Evolutionary conservation across 2,888 invertebrate species (phyloP).

Genomic region (Atethmia centrago): DNA sequence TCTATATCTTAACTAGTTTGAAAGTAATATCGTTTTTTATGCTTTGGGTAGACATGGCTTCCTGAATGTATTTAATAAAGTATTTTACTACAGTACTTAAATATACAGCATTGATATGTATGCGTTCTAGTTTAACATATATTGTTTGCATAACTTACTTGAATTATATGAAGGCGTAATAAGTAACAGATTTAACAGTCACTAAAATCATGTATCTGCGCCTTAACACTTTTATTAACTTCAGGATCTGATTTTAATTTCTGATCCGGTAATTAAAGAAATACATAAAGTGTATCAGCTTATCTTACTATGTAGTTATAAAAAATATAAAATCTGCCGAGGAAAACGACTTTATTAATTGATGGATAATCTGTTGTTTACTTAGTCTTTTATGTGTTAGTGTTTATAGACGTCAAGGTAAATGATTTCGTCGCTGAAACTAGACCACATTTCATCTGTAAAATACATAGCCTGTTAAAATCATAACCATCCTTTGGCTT

Average conservation of each 20-base stretch:
- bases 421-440: neutral
- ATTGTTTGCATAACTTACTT: too few species aligned
- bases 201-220: too few species aligned
- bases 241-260: constrained; percentile 41
- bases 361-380: constrained; percentile 38
- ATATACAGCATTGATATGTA: too few species aligned
- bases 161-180: too few species aligned
- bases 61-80: too few species aligned
- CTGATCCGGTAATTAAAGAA: constrained; percentile 56
- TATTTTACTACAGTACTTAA: too few species aligned
- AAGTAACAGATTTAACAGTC: too few species aligned
- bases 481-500: neutral
- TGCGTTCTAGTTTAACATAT: too few species aligned
- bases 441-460: neutral
- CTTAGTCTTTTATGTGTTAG: constrained; percentile 18
- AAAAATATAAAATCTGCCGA: constrained; percentile 37
- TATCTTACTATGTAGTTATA: constrained; percentile 42
- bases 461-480: neutral
- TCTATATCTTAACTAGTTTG: too few species aligned
- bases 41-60: too few species aligned
- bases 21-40: too few species aligned
- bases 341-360: constrained; percentile 51
- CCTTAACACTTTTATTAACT: constrained; percentile 41
- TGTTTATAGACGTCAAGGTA: constrained; percentile 29
- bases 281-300: constrained; percentile 29